Percentiles rank a stretch among this genome's conserved stretches.
Conservation (phyloP, 1,140 invertebrate species). For the Octopus bimaculoides region DNA sequence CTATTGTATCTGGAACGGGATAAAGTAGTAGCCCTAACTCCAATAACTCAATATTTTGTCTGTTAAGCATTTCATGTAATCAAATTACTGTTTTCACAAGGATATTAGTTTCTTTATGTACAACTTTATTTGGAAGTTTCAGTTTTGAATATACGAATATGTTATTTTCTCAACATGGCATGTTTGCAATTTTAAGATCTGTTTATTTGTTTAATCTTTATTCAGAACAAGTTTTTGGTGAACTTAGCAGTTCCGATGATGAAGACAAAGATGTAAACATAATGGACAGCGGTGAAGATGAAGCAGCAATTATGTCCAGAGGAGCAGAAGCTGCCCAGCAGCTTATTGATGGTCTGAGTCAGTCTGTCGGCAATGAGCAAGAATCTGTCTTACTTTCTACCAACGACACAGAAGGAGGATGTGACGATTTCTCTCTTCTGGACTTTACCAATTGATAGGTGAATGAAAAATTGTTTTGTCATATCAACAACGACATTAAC, state of each 20-base stretch:
- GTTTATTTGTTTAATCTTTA: not conserved
- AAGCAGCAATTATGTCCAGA: slow-evolving; percentile 30
- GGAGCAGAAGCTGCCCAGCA: slow-evolving; percentile 9
- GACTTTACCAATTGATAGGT: not conserved
- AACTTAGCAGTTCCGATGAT: slow-evolving; percentile 47
- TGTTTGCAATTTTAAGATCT: too few relatives aligned
- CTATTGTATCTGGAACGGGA: too few relatives aligned
- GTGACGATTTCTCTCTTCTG: slow-evolving; percentile 1
- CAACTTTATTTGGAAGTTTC: too few relatives aligned
- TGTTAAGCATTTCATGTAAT: too few relatives aligned
- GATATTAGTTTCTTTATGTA: too few relatives aligned
- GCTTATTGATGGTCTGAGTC: not conserved
- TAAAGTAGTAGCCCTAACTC: too few relatives aligned
- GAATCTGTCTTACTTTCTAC: not conserved
- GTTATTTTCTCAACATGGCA: too few relatives aligned
- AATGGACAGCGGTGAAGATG: slow-evolving; percentile 51
- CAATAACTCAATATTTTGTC: too few relatives aligned
- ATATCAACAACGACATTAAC: too few relatives aligned
- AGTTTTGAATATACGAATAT: too few relatives aligned
- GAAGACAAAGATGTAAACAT: slow-evolving; percentile 52
- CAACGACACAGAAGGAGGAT: not conserved
- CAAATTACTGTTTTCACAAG: too few relatives aligned
- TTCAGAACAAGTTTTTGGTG: slow-evolving; percentile 42
- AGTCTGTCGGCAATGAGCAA: not conserved
- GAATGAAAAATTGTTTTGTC: not conserved